Evolutionary conservation across 1,140 invertebrate genomes (phyloP), one percentile per base, ranked within the genome.

Genomic region (Ptiloglossa arizonensis): DNA sequence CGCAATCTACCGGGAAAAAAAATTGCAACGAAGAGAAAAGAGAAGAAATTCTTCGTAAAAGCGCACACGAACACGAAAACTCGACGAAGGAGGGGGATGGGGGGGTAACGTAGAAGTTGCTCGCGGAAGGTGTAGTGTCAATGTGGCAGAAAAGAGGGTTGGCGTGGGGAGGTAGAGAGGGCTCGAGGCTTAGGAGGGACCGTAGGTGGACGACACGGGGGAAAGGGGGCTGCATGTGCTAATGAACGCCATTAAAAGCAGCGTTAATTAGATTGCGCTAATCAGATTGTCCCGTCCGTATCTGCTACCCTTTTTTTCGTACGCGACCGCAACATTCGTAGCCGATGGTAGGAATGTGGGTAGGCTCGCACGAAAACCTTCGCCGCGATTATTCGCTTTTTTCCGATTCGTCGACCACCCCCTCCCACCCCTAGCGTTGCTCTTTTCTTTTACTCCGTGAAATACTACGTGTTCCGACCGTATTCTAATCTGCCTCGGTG

Each of bases 191-290:
- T 75, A 74, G 87, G 62, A 78, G 46, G 68, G 66, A 60, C 75
- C 72, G 77, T 81, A 79, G 85, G 87, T 83, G 79, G 83, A 87
- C 82, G 85, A 81, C 75, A 77, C 60, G 70, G 76, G 66, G 80
- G 81, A 80, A 48, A 57, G 54, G 80, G 84, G 82, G 89, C 85
- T 88, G 86, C 89, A 86, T 91, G 90, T 92, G 90, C 91, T 92
- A 92, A 92, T 92, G 91, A 92, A 92, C 88, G 91, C 91, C 90
- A 92, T 92, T 92, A 92, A 92, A 92, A 92, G 91, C 91, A 91
- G 90, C 90, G 90, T 92, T 92, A 92, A 92, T 92, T 92, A 92
- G 91, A 91, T 91, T 88, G 90, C 88, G 88, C 90, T 92, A 92
- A 92, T 92, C 91, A 91, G 91, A 92, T 92, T 91, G 90, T 90